Percentiles rank a stretch among this genome's conserved stretches.
Conservation (phyloP, 1,140 invertebrate genomes). For the Eriocheir sinensis region DNA sequence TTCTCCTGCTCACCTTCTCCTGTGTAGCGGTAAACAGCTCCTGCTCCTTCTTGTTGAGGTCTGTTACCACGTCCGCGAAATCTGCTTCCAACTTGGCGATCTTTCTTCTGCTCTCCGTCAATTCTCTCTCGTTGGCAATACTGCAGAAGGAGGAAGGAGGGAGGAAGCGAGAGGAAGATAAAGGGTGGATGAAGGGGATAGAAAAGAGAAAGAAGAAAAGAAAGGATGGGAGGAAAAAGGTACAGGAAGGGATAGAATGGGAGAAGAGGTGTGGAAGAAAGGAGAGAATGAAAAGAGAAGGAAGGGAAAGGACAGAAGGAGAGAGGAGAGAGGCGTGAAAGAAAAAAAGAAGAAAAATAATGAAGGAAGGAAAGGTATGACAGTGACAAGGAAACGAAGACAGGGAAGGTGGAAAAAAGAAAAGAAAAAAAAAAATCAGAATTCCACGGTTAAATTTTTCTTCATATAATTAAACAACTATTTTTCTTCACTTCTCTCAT, state of each 20-base stretch:
- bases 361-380: background rate
- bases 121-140: conserved; percentile 96
- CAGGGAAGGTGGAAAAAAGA: background rate
- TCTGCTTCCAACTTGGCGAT: conserved; percentile 92
- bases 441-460: background rate
- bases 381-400: too few relatives aligned
- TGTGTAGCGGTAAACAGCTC: conserved; percentile 41
- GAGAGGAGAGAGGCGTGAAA: background rate
- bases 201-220: too few relatives aligned
- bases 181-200: too few relatives aligned
- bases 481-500: too few relatives aligned
- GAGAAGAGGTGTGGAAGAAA: too few relatives aligned
- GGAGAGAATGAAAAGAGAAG: background rate
- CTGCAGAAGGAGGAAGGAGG: conserved; percentile 79
- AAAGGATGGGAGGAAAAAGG: background rate
- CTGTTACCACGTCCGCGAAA: conserved; percentile 92
- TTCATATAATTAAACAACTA: conserved; percentile 9
- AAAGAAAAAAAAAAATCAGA: background rate
- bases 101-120: conserved; percentile 92
- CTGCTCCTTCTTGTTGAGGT: conserved; percentile 84
- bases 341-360: too few relatives aligned
- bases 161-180: background rate
- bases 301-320: background rate
- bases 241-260: background rate
- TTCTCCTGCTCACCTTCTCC: conserved; percentile 60